Evolutionary conservation across 2,888 invertebrate species (phyloP).

Genomic region (Parnassius mnemosyne): DNA sequence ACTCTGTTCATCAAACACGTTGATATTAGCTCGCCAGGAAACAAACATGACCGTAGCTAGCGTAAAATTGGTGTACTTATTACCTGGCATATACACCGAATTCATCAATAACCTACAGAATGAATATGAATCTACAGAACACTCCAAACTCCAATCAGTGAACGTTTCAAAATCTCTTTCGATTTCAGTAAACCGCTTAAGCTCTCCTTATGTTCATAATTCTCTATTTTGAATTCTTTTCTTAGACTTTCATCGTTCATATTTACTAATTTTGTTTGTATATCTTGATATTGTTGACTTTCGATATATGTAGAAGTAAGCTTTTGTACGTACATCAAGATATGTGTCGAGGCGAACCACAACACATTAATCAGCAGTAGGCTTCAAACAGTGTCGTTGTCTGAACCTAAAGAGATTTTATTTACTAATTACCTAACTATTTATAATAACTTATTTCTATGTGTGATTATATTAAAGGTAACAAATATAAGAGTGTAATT

Average conservation of each 20-base stretch:
- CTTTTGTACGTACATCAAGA: conserved; percentile 32
- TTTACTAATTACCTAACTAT: no score
- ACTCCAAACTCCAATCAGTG: conserved; percentile 46
- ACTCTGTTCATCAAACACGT: conserved; percentile 60
- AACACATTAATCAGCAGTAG: no score
- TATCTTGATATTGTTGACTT: conserved; percentile 54
- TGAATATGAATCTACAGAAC: conserved; percentile 51
- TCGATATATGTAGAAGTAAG: conserved; percentile 46
- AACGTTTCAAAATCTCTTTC: conserved; percentile 51
- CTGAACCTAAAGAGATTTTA: no score
- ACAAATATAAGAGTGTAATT: no score
- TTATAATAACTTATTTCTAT: no score
- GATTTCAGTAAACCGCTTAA: conserved; percentile 49
- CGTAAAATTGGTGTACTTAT: conserved; percentile 63
- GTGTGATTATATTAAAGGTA: no score
- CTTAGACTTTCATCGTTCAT: conserved; percentile 47
- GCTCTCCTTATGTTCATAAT: no score
- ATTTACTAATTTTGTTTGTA: conserved; percentile 45
- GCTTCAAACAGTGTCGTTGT: no score
- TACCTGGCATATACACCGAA: conserved; percentile 61
- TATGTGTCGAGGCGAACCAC: no score
- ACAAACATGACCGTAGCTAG: conserved; percentile 61
- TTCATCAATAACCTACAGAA: no score
- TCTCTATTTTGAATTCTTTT: conserved; percentile 34
- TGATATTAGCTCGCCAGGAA: conserved; percentile 61